A percentile compares a stretch with the other conserved stretches of the same genome.
These are phyloP conservation scores for Dynastes grantii DNA, from an alignment of 2,888 invertebrate genomes.

Conservation along the genomic window DNA sequence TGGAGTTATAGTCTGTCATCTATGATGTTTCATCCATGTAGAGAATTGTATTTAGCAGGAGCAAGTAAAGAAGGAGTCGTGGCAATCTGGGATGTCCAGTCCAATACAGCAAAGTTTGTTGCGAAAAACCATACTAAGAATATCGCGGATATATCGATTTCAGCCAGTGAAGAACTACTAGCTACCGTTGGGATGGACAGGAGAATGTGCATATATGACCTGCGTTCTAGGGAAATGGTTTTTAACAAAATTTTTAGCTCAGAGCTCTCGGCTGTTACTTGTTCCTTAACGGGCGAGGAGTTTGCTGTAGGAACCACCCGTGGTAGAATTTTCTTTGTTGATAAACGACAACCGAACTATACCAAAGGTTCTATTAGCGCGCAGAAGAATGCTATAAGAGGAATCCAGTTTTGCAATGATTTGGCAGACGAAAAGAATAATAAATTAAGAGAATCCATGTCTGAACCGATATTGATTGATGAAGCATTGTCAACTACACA, in stretches of 20 bases:
- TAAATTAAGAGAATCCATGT: neutral
- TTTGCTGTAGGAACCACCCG: conserved; percentile 58
- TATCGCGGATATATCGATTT: conserved; percentile 56
- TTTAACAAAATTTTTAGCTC: conserved; percentile 53
- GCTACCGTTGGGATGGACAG: conserved; percentile 56
- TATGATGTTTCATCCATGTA: conserved; percentile 56
- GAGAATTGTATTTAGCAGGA: conserved; percentile 54
- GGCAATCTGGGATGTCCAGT: conserved; percentile 59
- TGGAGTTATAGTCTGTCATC: conserved; percentile 56
- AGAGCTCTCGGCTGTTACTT: conserved; percentile 57
- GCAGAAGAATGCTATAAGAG: conserved; percentile 44
- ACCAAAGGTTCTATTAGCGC: conserved; percentile 44
- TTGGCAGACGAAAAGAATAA: neutral
- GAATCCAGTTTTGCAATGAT: conserved; percentile 30
- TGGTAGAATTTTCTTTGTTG: conserved; percentile 59
- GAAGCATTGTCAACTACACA: conserved; percentile 10
- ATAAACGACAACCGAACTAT: conserved; percentile 55
- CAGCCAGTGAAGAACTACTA: conserved; percentile 53
- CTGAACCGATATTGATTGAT: conserved; percentile 40
- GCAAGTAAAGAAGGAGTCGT: conserved; percentile 60
- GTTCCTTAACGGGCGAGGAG: conserved; percentile 56
- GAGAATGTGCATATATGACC: conserved; percentile 56
- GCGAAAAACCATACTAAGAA: conserved; percentile 49
- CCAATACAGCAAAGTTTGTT: conserved; percentile 51
- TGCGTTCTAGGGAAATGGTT: conserved; percentile 53